Base-by-base conservation (phyloP, 2,888 invertebrate species). In the Ceriagrion tenellum region DNA sequence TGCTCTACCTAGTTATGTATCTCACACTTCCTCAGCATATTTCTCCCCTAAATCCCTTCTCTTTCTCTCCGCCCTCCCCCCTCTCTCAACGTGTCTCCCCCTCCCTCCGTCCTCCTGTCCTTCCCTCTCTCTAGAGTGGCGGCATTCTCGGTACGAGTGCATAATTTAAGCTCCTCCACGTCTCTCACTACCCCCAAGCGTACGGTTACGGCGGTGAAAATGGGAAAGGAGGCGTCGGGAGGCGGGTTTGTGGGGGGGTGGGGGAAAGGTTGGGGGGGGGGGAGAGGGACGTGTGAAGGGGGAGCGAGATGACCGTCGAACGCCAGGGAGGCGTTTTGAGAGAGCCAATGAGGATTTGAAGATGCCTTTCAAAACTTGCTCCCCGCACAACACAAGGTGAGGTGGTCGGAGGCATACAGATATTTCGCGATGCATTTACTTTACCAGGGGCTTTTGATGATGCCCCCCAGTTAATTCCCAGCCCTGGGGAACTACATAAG, bases 111-210 rank as follows among this genome's bases (percentile, higher is more conserved):
- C 30, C 16, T 35, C 16, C 13, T 35, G 35, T 26, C 93, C 69
- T n/a, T n/a, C 26, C 20, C 69, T 69, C 81, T 18, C 88, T 35
- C 88, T 47, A 20, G 89, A 89, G 89, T 89, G 89, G 26, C 55
- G 55, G 55, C 89, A 18, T 59, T 91, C 91, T 91, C 69, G 69
- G 93, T 93, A 47, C 69, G 63, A 93, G 93, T 93, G 93, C 93
- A 93, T 93, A 93, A 93, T 93, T 93, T 93, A 47, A 93, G 47
- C 47, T 69, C 91, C 35, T 59, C 63, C 35, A 91, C 91, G 63
- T 93, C 91, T 47, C 55, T 10, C 89, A n/a, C 89, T 55, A 18
- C 26, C 93, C 69, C 47, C n/a, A 47, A n/a, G 69, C n/a, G 30
- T 56, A 93, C 35, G 93, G 69, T 93, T 93, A 69, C 47, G 69